A percentile compares a stretch with the other conserved stretches of the same genome.
phyloP scores from a whole-genome alignment of 2,113 vertebrate genomes.

The Turdus rufiventris region DNA sequence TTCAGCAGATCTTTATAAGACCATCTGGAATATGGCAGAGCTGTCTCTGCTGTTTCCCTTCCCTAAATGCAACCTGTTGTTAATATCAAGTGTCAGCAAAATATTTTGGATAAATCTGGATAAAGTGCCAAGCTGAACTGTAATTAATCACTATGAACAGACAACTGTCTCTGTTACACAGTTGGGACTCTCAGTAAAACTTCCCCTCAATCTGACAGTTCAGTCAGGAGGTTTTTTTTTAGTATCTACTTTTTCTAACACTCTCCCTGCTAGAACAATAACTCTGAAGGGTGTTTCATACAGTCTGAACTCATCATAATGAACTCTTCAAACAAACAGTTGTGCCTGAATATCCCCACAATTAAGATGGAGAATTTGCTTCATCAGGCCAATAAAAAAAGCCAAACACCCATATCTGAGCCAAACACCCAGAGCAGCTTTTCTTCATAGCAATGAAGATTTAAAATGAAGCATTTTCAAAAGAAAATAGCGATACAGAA shows the following conservation, averaged over 20 bases:
- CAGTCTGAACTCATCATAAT: neutral
- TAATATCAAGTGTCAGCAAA: neutral
- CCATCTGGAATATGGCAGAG: neutral
- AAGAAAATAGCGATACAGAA: neutral
- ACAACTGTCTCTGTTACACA: neutral
- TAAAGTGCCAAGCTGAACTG: neutral
- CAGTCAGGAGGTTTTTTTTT: neutral
- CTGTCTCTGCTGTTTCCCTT: neutral
- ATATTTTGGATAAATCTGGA: neutral
- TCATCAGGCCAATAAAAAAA: neutral
- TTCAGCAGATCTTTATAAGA: rapidly evolving
- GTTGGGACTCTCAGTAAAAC: neutral
- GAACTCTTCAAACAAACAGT: neutral
- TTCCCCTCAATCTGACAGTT: neutral
- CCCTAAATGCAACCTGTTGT: neutral
- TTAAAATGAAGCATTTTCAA: neutral
- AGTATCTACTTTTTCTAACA: neutral
- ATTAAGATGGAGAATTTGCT: neutral
- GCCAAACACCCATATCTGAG: neutral
- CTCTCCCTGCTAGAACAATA: neutral
- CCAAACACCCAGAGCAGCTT: neutral
- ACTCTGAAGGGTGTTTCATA: neutral
- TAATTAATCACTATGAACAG: neutral
- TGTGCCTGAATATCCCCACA: neutral
- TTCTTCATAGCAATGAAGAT: neutral